A percentile compares a stretch with the other conserved stretches of the same genome.
Conservation (phyloP, 2,888 invertebrate genomes). For the Alcis repandata region DNA sequence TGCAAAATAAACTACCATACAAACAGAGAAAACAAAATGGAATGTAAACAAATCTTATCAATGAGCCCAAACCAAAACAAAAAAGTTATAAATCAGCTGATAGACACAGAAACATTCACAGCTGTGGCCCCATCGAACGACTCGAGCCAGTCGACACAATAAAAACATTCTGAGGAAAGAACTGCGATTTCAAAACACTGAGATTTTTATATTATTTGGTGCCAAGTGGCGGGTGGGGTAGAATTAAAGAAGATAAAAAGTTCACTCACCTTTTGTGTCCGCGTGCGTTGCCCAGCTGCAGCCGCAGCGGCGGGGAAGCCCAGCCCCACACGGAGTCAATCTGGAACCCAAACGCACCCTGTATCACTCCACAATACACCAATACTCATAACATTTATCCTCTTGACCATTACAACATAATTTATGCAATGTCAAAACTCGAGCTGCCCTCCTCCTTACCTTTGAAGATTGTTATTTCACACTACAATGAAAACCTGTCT, state of each 20-base stretch:
- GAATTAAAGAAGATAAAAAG: constrained; percentile 46
- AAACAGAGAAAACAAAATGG: background rate
- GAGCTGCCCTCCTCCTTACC: constrained; percentile 65
- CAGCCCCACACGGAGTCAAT: constrained; percentile 98
- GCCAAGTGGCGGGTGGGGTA: constrained; percentile 53
- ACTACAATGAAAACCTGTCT: constrained; percentile 64
- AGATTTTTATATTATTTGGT: constrained; percentile 50
- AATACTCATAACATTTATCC: constrained; percentile 49
- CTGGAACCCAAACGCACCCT: constrained; percentile 83
- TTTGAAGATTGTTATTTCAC: constrained; percentile 76
- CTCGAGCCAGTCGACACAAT: constrained; percentile 37
- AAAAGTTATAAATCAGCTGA: constrained; percentile 50
- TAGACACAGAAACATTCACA: constrained; percentile 46
- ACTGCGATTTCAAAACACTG: constrained; percentile 45
- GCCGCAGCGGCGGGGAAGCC: constrained; percentile 96
- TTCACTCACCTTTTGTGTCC: constrained; percentile 81
- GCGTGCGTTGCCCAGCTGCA: constrained; percentile 90
- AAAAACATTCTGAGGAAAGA: constrained; percentile 47
- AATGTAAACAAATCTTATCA: constrained; percentile 34
- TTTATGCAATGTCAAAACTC: constrained; percentile 74
- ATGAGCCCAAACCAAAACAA: constrained; percentile 17
- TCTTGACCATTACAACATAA: constrained; percentile 67
- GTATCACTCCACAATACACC: constrained; percentile 57
- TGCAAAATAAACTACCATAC: background rate
- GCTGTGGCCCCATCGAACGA: constrained; percentile 33